Percentiles rank a stretch among this genome's conserved stretches.
phyloP scores from a whole-genome alignment of 1,140 invertebrate genomes.

The Nasonia giraulti region DNA sequence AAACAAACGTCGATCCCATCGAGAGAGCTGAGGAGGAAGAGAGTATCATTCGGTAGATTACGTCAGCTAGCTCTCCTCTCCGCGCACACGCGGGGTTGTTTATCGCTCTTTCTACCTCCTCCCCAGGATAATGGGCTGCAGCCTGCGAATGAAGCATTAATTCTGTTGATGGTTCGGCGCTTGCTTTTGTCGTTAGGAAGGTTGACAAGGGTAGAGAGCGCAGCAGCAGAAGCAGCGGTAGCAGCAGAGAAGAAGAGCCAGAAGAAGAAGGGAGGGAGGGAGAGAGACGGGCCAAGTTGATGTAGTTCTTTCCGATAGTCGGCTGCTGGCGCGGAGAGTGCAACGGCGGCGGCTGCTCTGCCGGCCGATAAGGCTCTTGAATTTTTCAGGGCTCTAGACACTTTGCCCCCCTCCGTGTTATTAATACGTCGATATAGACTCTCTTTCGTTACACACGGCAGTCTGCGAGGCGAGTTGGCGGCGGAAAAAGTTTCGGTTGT shows the following conservation, averaged over 20 bases:
- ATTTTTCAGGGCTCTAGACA: neutral
- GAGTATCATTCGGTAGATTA: neutral
- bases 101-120: neutral
- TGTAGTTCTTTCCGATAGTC: constrained; percentile 1
- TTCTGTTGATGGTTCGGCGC: neutral
- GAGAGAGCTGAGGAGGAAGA: too few relatives aligned
- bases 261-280: neutral
- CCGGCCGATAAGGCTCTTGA: neutral
- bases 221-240: too few relatives aligned
- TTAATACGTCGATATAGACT: neutral
- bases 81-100: neutral
- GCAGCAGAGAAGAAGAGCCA: neutral
- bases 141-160: constrained; percentile 3
- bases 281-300: neutral
- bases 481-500: neutral
- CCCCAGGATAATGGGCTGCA: neutral
- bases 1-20: too few relatives aligned
- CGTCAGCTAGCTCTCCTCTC: neutral
- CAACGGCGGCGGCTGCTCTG: neutral
- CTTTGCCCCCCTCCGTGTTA: neutral
- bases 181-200: constrained; percentile 3
- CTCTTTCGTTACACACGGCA: neutral
- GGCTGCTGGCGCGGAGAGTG: neutral
- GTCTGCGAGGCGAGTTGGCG: neutral
- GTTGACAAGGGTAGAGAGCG: neutral